These are phyloP conservation scores for Ganaspis sp. DNA, from an alignment of 1,140 invertebrate genomes.

Conservation along the genomic window DNA sequence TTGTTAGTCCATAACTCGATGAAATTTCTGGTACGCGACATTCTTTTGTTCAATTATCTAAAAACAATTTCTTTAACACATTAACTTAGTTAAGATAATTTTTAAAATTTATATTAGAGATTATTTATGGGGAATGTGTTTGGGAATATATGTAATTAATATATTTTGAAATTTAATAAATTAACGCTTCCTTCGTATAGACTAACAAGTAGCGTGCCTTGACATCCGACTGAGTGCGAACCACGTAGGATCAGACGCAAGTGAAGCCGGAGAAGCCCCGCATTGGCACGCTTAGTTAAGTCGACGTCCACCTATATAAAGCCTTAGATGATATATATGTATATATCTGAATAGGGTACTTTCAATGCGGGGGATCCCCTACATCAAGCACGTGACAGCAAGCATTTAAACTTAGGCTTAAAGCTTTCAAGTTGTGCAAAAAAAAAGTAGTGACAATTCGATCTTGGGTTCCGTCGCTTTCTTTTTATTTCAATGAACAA, in stretches of 20 bases:
- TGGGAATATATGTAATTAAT: too few relatives aligned
- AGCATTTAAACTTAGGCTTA: background rate
- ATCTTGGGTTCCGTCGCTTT: background rate
- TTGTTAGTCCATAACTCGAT: too few relatives aligned
- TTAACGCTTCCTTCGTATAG: constrained; percentile 35
- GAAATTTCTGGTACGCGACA: too few relatives aligned
- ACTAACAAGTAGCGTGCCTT: constrained; percentile 53
- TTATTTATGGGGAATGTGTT: too few relatives aligned
- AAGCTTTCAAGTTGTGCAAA: background rate
- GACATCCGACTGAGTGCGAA: constrained; percentile 40
- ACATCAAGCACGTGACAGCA: background rate
- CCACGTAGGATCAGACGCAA: constrained; percentile 63
- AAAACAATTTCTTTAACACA: too few relatives aligned
- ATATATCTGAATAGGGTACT: constrained; percentile 29
- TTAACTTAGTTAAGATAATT: too few relatives aligned
- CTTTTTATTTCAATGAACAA: background rate
- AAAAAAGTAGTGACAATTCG: background rate
- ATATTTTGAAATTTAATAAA: constrained; percentile 38
- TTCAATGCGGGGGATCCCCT: background rate
- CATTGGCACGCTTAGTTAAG: constrained; percentile 67
- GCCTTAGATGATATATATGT: constrained; percentile 31
- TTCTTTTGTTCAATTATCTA: too few relatives aligned
- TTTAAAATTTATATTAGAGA: too few relatives aligned
- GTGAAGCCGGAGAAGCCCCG: constrained; percentile 67
- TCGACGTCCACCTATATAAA: constrained; percentile 68